Evolutionary conservation across 2,888 invertebrate genomes (phyloP).

Genomic region (Miltochrista miniata): DNA sequence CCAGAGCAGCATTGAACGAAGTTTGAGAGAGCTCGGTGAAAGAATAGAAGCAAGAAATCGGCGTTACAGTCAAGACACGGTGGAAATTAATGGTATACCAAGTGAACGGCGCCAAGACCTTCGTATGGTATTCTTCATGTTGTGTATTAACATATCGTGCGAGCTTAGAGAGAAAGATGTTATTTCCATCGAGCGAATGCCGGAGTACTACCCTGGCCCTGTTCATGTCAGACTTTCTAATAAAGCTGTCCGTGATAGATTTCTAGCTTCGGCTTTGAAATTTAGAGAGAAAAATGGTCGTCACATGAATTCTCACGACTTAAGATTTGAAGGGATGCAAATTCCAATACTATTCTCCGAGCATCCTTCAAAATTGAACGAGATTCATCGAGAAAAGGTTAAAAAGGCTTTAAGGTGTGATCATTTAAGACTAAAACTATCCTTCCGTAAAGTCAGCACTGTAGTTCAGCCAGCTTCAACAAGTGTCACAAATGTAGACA

Average conservation of each 20-base stretch:
- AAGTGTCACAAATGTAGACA: too few relatives aligned
- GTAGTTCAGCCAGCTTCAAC: too few relatives aligned
- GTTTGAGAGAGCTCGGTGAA: not conserved
- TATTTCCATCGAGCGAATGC: not conserved
- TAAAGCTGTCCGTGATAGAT: not conserved
- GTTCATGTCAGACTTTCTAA: not conserved
- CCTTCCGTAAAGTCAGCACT: too few relatives aligned
- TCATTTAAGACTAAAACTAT: too few relatives aligned
- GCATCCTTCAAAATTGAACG: not conserved
- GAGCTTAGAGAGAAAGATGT: not conserved
- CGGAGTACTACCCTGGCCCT: not conserved
- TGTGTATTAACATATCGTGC: not conserved
- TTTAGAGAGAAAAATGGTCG: not conserved
- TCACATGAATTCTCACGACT: not conserved
- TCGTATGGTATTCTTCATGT: not conserved
- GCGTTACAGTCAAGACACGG: not conserved
- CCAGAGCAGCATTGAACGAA: not conserved
- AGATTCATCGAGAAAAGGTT: not conserved
- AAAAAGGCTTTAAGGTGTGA: not conserved
- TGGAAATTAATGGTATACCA: conserved; percentile 5
- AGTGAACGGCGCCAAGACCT: not conserved
- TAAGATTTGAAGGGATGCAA: not conserved
- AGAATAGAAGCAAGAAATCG: not conserved
- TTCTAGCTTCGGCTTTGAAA: not conserved
- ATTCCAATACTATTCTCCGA: not conserved